Evolutionary conservation across 2,797 vertebrate species (phyloP).

Genomic region (Sebastes taczanowskii): DNA sequence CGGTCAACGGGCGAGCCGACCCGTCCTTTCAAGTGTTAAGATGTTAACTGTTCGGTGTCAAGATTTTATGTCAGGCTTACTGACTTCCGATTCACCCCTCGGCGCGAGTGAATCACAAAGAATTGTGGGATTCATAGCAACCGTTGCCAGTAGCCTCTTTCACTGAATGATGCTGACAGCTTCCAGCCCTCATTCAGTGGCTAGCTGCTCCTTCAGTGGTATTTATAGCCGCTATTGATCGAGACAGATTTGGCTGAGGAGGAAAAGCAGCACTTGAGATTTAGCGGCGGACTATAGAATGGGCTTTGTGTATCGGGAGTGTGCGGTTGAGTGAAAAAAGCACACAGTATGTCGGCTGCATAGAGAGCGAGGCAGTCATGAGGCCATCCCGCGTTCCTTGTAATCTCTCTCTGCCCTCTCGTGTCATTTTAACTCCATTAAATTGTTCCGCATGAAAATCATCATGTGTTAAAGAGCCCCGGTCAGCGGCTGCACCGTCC

Average conservation of each 20-base stretch:
- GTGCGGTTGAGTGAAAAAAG: constrained; percentile 4
- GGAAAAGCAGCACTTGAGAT: constrained; percentile 68
- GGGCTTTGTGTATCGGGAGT: constrained; percentile 10
- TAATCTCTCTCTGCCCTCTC: not conserved
- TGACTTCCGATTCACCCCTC: not conserved
- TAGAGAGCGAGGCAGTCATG: not conserved
- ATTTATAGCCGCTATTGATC: constrained; percentile 83
- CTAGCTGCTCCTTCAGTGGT: constrained; percentile 69
- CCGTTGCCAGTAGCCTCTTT: constrained; percentile 57
- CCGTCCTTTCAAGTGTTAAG: not conserved
- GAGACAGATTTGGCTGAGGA: constrained; percentile 69
- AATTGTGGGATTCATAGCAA: constrained; percentile 56
- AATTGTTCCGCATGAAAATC: constrained; percentile 4
- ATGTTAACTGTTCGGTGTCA: not conserved
- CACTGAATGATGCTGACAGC: constrained; percentile 65
- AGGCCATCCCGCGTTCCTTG: not conserved
- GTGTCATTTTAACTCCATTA: constrained; percentile 31
- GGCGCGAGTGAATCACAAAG: constrained; percentile 27
- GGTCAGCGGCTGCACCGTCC: constrained; percentile 1
- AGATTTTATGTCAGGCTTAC: constrained; percentile 21
- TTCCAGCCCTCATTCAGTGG: constrained; percentile 67
- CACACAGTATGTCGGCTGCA: not conserved
- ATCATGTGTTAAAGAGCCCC: constrained; percentile 21
- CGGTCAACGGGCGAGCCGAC: not conserved
- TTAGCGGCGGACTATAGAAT: constrained; percentile 48